Evolutionary conservation across 2,113 vertebrate species (phyloP).

Genomic region (Tiliqua scincoides): DNA sequence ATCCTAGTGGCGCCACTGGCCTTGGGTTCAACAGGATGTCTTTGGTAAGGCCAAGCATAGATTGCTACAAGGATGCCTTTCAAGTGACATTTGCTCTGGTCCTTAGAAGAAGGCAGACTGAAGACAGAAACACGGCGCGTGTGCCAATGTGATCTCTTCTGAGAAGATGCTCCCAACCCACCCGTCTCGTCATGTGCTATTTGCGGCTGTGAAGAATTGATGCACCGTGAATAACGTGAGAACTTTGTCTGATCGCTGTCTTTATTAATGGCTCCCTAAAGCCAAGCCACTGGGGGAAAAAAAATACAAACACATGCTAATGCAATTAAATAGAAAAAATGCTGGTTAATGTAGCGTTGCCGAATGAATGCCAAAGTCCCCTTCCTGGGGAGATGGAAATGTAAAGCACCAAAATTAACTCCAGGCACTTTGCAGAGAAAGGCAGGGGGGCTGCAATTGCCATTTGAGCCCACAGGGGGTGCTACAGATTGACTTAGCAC

Average conservation of each 20-base stretch:
- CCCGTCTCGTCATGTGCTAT: neutral
- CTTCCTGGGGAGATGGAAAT: neutral
- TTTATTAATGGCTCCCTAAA: slow-evolving; percentile 4
- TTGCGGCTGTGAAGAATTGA: neutral
- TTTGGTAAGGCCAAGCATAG: neutral
- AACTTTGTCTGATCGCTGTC: neutral
- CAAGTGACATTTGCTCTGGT: no score
- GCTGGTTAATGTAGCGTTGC: slow-evolving; percentile 1
- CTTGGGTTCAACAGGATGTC: no score
- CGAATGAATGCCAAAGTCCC: neutral
- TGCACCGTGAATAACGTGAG: neutral
- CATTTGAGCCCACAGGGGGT: no score
- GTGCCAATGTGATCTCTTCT: neutral
- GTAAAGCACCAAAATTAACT: neutral
- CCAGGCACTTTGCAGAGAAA: no score
- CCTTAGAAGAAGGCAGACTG: neutral
- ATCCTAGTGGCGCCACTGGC: no score
- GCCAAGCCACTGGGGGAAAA: neutral
- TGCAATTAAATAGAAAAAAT: slow-evolving; percentile 3
- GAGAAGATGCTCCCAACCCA: neutral
- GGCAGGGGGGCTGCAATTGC: neutral
- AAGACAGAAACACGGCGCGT: neutral
- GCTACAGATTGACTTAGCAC: neutral
- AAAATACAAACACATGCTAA: slow-evolving; percentile 25
- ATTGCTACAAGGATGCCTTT: no score